A percentile compares a stretch with the other conserved stretches of the same genome.
Evolutionary conservation across 2,797 vertebrate genomes (phyloP).

Genomic region (Gymnothorax javanicus): DNA sequence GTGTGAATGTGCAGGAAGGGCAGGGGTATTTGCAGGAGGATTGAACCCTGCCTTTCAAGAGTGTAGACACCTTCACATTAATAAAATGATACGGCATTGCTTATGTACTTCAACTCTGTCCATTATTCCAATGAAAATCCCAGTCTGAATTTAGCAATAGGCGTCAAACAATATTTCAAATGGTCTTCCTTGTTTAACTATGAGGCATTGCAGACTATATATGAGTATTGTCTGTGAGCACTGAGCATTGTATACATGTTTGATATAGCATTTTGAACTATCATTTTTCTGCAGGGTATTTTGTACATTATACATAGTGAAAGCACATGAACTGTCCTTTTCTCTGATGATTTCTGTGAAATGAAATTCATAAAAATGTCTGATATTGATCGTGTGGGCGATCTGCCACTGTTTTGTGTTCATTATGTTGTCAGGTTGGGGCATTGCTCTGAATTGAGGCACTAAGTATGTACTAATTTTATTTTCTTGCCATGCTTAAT

Average conservation of each 20-base stretch:
- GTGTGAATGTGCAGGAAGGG: neutral
- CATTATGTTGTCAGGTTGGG: neutral
- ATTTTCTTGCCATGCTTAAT: neutral
- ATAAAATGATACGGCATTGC: neutral
- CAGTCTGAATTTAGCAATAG: neutral
- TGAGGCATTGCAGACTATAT: neutral
- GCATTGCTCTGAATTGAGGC: conserved; percentile 3
- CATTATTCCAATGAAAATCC: neutral
- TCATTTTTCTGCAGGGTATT: neutral
- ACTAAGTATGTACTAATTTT: neutral
- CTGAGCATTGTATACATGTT: neutral
- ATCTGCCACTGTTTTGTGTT: neutral
- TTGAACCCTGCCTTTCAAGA: neutral
- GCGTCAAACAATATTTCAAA: neutral
- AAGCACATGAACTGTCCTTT: neutral
- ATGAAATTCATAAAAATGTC: conserved; percentile 7
- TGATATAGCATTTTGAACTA: neutral
- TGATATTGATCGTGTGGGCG: conserved; percentile 4
- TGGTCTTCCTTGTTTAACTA: neutral
- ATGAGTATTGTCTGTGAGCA: neutral
- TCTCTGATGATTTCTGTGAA: neutral
- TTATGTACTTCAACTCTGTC: neutral
- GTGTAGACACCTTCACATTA: neutral
- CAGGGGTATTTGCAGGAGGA: too few relatives aligned
- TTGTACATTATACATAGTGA: neutral